A percentile compares a stretch with the other conserved stretches of the same genome.
These are phyloP conservation scores for Eurois occulta DNA, from an alignment of 2,888 invertebrate species.

Conservation along the genomic window DNA sequence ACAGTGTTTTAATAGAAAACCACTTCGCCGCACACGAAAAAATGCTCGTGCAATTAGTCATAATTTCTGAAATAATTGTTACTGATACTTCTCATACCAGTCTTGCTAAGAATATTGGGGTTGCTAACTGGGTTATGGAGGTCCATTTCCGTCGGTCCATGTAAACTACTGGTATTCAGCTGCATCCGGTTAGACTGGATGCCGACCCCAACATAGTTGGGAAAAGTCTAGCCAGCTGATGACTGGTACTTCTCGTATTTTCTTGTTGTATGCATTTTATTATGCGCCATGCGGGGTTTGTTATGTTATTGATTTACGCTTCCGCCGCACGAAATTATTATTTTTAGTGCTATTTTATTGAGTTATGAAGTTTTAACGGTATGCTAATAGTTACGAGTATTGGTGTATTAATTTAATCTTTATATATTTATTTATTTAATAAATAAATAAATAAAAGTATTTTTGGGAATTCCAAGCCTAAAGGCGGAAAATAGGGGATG, in stretches of 20 bases:
- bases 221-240: not conserved
- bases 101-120: too few species aligned
- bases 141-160: not conserved
- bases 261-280: constrained; percentile 8
- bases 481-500: too few species aligned
- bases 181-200: not conserved
- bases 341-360: constrained; percentile 54
- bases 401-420: constrained; percentile 5
- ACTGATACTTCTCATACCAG: not conserved
- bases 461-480: too few species aligned
- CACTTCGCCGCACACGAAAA: too few species aligned
- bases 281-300: constrained; percentile 46
- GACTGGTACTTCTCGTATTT: constrained; percentile 27
- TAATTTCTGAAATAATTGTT: not conserved
- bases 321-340: constrained; percentile 52
- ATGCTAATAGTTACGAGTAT: not conserved
- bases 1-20: too few species aligned
- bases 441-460: too few species aligned
- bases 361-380: constrained; percentile 6
- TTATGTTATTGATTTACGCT: constrained; percentile 47
- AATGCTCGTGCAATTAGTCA: not conserved
- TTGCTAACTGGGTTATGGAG: not conserved
- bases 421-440: too few species aligned
- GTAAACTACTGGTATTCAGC: not conserved
- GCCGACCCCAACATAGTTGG: not conserved